These are phyloP conservation scores for western clawed frog (Xenopus tropicalis) DNA, from an alignment of 2,113 vertebrate genomes.

Conservation along the genomic window DNA sequence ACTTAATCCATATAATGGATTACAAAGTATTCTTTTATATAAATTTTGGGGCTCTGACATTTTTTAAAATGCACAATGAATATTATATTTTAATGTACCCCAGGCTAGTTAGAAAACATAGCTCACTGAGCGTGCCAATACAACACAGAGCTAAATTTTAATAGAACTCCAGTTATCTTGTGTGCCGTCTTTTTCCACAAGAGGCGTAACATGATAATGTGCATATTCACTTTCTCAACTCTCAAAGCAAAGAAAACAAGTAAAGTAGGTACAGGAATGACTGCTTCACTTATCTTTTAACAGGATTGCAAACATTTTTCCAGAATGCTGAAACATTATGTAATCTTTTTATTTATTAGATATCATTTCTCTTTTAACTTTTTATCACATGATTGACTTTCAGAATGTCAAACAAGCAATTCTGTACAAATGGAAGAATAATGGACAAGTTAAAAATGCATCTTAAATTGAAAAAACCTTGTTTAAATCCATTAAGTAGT, in stretches of 20 bases:
- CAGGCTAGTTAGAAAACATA: too few relatives aligned
- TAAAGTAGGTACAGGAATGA: not conserved
- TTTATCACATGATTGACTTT: slow-evolving; percentile 44
- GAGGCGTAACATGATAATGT: not conserved
- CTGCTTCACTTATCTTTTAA: not conserved
- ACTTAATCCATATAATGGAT: too few relatives aligned
- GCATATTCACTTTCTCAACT: slow-evolving; percentile 4
- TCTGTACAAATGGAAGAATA: slow-evolving; percentile 25
- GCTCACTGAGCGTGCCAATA: not conserved
- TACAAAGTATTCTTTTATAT: too few relatives aligned
- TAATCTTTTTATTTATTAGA: not conserved
- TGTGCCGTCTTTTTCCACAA: not conserved
- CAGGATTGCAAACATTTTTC: not conserved
- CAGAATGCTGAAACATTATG: not conserved
- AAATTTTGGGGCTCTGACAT: too few relatives aligned
- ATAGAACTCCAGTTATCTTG: not conserved
- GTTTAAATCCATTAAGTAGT: too few relatives aligned
- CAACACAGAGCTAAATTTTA: not conserved
- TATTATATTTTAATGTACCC: too few relatives aligned
- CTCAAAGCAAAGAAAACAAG: slow-evolving; percentile 1
- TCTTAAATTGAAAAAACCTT: too few relatives aligned
- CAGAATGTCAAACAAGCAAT: slow-evolving; percentile 48
- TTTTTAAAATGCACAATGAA: too few relatives aligned
- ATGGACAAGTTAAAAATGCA: not conserved
- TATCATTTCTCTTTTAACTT: slow-evolving; percentile 10